Evolutionary conservation across 2,888 invertebrate genomes (phyloP).

Genomic region (Amphimallon solstitiale): DNA sequence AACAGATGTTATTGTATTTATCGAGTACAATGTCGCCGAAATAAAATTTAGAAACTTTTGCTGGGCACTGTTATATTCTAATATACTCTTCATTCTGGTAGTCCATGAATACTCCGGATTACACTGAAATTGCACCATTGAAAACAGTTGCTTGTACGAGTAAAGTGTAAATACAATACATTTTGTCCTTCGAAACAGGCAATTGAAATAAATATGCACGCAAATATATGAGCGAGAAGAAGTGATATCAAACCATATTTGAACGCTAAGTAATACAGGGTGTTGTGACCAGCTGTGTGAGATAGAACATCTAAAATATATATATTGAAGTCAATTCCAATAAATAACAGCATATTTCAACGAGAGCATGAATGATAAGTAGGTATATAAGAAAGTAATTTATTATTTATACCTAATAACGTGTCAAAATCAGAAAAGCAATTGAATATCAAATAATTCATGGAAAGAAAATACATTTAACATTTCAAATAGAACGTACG

Average conservation of each 20-base stretch:
- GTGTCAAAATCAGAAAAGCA: no score
- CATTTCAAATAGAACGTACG: no score
- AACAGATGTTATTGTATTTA: conserved; percentile 21
- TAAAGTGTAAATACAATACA: background rate
- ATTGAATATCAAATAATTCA: no score
- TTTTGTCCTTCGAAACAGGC: conserved; percentile 33
- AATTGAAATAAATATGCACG: conserved; percentile 40
- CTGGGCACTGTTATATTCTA: conserved; percentile 1
- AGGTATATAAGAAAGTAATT: no score
- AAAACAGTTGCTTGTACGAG: background rate
- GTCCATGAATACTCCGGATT: conserved; percentile 31
- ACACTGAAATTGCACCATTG: background rate
- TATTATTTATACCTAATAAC: no score
- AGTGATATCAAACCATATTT: conserved; percentile 41
- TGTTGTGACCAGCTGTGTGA: conserved; percentile 37
- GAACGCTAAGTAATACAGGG: conserved; percentile 25
- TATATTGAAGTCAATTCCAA: no score
- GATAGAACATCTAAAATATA: conserved; percentile 38
- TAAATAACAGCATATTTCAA: no score
- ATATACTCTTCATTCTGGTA: conserved; percentile 1
- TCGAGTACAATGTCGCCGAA: conserved; percentile 29
- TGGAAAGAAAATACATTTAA: no score
- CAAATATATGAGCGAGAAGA: conserved; percentile 39
- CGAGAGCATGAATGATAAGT: no score
- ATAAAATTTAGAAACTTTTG: conserved; percentile 15